Evolutionary conservation across 2,888 invertebrate species (phyloP).

Genomic region (Axea sp.): DNA sequence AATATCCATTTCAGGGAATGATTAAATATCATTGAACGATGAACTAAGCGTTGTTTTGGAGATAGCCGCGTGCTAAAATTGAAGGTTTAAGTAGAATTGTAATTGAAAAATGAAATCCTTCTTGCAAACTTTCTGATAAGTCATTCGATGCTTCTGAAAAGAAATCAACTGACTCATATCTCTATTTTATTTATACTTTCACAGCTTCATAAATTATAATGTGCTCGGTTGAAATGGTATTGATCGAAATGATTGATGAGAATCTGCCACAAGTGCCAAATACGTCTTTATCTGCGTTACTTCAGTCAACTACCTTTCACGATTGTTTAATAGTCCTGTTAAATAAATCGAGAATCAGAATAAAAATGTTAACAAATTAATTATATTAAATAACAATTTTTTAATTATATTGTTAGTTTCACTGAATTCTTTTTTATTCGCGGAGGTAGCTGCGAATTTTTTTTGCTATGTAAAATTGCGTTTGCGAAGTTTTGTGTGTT

Average conservation of each 20-base stretch:
- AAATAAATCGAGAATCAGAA: no score
- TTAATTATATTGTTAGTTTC: no score
- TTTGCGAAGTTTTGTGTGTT: no score
- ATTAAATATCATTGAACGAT: no score
- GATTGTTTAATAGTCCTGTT: not conserved
- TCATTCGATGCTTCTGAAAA: slow-evolving; percentile 28
- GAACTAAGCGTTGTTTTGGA: no score
- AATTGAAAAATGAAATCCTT: slow-evolving; percentile 32
- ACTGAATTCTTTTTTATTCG: no score
- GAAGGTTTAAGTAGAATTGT: slow-evolving; percentile 6
- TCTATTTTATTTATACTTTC: slow-evolving; percentile 34
- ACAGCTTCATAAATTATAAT: slow-evolving; percentile 35
- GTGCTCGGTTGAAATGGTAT: slow-evolving; percentile 21
- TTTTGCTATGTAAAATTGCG: no score
- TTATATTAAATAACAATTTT: no score
- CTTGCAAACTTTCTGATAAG: slow-evolving; percentile 35
- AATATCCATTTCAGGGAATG: no score
- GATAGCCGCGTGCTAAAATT: no score
- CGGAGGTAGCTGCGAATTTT: no score
- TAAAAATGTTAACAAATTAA: no score
- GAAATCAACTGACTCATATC: slow-evolving; percentile 39
- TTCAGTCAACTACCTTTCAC: slow-evolving; percentile 8
- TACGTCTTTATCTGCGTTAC: slow-evolving; percentile 39
- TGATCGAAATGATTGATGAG: slow-evolving; percentile 57
- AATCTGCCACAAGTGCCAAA: slow-evolving; percentile 23